phyloP scores from a whole-genome alignment of 2,113 vertebrate species.

The Eulemur rufifrons region DNA sequence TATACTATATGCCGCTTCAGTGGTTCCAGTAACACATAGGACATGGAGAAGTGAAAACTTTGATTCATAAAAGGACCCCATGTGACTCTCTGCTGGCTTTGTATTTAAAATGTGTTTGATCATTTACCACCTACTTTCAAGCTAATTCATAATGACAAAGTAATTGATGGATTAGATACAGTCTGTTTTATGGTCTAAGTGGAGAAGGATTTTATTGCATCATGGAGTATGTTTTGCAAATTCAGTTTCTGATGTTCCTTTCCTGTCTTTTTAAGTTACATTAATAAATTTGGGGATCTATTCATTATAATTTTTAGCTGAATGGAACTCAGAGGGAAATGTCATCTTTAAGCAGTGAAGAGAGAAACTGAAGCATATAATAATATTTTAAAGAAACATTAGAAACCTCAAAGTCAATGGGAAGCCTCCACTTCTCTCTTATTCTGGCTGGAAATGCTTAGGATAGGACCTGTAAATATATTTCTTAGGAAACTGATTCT shows the following conservation, averaged over 20 bases:
- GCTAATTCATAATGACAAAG: slow-evolving; percentile 67
- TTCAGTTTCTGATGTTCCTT: slow-evolving; percentile 11
- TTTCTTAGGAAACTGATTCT: neutral
- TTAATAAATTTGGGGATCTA: neutral
- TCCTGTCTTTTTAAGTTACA: neutral
- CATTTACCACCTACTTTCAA: slow-evolving; percentile 49
- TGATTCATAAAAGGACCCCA: slow-evolving; percentile 51
- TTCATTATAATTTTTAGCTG: neutral
- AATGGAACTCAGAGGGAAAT: neutral
- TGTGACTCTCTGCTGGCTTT: neutral
- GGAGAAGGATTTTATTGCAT: slow-evolving; percentile 2
- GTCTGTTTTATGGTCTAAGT: slow-evolving; percentile 5
- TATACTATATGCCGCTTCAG: slow-evolving; percentile 74
- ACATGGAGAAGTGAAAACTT: slow-evolving; percentile 75
- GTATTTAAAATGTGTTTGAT: slow-evolving; percentile 46
- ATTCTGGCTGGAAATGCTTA: neutral
- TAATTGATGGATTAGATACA: slow-evolving; percentile 29
- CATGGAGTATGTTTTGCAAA: neutral
- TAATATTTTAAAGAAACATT: neutral
- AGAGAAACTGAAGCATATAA: neutral
- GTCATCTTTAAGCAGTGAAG: neutral
- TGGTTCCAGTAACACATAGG: slow-evolving; percentile 65
- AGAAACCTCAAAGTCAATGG: neutral
- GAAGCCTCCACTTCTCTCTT: neutral
- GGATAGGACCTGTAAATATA: neutral